A percentile compares a stretch with the other conserved stretches of the same genome.
phyloP scores from a whole-genome alignment of 2,888 invertebrate genomes.

The Scrobipalpa atriplicella region DNA sequence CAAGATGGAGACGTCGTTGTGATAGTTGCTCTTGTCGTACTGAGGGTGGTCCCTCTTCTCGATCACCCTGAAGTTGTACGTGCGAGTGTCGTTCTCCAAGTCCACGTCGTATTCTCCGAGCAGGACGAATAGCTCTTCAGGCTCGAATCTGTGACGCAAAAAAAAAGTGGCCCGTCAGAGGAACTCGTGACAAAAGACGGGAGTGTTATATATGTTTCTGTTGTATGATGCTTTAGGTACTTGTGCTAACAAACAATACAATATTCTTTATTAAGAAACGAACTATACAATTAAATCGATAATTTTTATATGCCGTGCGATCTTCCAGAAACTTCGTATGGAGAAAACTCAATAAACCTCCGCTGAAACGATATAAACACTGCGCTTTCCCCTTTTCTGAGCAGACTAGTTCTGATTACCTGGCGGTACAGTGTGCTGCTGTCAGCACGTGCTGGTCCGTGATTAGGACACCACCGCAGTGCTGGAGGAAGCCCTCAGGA shows the following conservation, averaged over 20 bases:
- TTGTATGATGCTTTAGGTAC: too few relatives aligned
- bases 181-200: too few relatives aligned
- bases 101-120: slow-evolving; percentile 92
- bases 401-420: slow-evolving; percentile 57
- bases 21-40: slow-evolving; percentile 86
- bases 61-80: slow-evolving; percentile 86
- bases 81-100: slow-evolving; percentile 85
- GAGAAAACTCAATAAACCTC: too few relatives aligned
- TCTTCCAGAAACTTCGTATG: too few relatives aligned
- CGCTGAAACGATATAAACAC: too few relatives aligned
- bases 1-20: slow-evolving; percentile 90
- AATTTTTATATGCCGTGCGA: too few relatives aligned
- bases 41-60: slow-evolving; percentile 86
- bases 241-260: too few relatives aligned
- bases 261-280: too few relatives aligned
- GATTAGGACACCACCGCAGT: slow-evolving; percentile 92
- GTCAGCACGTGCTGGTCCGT: slow-evolving; percentile 91
- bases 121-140: slow-evolving; percentile 85
- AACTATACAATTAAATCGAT: too few relatives aligned
- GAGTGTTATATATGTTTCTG: too few relatives aligned
- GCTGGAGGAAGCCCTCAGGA: slow-evolving; percentile 81
- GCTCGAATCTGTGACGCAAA: slow-evolving; percentile 71
- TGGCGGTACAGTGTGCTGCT: slow-evolving; percentile 88
- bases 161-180: not conserved
- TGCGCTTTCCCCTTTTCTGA: too few relatives aligned